Percentiles rank a stretch among this genome's conserved stretches.
These are phyloP conservation scores for Drosophila lacertosa DNA, from an alignment of 1,140 invertebrate genomes.

Conservation along the genomic window DNA sequence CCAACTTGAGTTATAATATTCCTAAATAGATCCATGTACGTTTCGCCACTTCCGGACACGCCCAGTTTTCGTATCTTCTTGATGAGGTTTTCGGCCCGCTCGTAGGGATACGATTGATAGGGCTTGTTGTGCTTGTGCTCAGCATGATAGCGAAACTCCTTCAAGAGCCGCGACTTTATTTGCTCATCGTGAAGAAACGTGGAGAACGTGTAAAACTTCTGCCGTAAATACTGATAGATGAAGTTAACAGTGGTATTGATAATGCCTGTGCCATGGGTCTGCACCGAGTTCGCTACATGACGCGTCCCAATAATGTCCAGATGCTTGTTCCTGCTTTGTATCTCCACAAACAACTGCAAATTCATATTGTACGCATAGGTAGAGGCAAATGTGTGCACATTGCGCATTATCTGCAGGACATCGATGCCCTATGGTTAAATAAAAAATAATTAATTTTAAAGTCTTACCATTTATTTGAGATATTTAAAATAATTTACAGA, in stretches of 20 bases:
- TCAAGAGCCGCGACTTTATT: conserved; percentile 97
- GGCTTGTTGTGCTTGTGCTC: conserved; percentile 85
- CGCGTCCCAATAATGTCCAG: conserved; percentile 98
- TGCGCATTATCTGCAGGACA: conserved; percentile 98
- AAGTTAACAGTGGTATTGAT: conserved; percentile 99
- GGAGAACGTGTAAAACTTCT: conserved; percentile 97
- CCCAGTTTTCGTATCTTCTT: conserved; percentile 96
- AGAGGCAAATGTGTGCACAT: conserved; percentile 97
- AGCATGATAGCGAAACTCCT: conserved; percentile 92
- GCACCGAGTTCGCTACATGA: conserved; percentile 98
- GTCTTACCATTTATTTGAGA: too few relatives aligned
- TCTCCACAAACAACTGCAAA: conserved; percentile 98
- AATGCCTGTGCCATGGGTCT: conserved; percentile 98
- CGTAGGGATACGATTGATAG: conserved; percentile 90
- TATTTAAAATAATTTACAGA: too few relatives aligned
- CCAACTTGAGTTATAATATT: conserved; percentile 96
- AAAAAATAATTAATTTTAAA: conserved; percentile 3
- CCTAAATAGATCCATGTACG: conserved; percentile 97
- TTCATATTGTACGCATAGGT: conserved; percentile 98
- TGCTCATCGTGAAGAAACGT: conserved; percentile 99
- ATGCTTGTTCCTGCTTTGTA: conserved; percentile 95
- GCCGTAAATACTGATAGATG: conserved; percentile 97
- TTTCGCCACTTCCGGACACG: conserved; percentile 91
- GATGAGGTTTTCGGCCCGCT: conserved; percentile 97
- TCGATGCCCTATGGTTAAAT: conserved; percentile 92